Percentiles rank a stretch among this genome's conserved stretches.
These are phyloP conservation scores for Xanthia togata DNA, from an alignment of 2,888 invertebrate species.

Conservation along the genomic window DNA sequence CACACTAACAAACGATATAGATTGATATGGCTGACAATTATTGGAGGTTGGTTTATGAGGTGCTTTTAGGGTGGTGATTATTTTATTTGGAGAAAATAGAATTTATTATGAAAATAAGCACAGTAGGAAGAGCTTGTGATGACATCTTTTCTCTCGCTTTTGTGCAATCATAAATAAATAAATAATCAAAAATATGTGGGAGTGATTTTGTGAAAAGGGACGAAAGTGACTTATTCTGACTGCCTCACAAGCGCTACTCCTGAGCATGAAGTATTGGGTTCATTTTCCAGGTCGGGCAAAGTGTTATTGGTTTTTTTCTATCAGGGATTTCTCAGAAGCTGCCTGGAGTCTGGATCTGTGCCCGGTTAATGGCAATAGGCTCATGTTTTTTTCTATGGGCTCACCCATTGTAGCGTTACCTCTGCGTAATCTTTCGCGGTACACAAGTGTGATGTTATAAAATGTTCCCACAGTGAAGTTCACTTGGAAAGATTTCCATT, in stretches of 20 bases:
- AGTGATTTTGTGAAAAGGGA: too few species aligned
- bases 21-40: slow-evolving; percentile 30
- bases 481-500: neutral
- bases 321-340: neutral
- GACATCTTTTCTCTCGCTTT: too few species aligned
- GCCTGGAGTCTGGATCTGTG: neutral
- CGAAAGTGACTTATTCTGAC: neutral
- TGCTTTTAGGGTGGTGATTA: neutral
- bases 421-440: neutral
- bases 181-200: too few species aligned
- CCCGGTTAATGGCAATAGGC: neutral
- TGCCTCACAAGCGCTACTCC: neutral
- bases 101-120: neutral
- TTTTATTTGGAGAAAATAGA: neutral
- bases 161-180: too few species aligned
- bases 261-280: neutral
- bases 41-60: neutral
- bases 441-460: neutral
- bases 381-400: too few species aligned
- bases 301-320: neutral
- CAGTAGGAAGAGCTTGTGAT: neutral
- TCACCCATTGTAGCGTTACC: too few species aligned
- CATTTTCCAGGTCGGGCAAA: neutral
- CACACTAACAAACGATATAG: slow-evolving; percentile 56
- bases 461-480: neutral